These are phyloP conservation scores for Proctacanthus coquilletti DNA, from an alignment of 1,140 invertebrate species.

Conservation along the genomic window DNA sequence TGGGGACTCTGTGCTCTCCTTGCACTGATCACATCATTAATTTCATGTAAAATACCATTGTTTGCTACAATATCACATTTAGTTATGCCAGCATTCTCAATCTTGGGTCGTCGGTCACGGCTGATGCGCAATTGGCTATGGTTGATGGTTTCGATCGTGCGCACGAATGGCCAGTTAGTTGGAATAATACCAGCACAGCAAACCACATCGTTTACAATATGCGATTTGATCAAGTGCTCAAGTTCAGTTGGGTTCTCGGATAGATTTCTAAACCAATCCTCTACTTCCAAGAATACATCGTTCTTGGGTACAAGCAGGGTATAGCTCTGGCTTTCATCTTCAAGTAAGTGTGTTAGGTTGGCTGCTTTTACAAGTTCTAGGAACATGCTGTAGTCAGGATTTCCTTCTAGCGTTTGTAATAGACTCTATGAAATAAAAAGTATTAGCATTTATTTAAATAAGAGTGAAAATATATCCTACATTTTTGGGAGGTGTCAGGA, in stretches of 20 bases:
- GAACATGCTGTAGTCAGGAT: slow-evolving; percentile 27
- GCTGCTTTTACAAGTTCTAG: slow-evolving; percentile 21
- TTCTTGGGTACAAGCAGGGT: slow-evolving; percentile 49
- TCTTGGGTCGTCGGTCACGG: slow-evolving; percentile 33
- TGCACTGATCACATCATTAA: slow-evolving; percentile 34
- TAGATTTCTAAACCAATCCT: slow-evolving; percentile 17
- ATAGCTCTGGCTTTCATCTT: slow-evolving; percentile 18
- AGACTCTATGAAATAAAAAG: slow-evolving; percentile 14
- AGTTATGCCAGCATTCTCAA: slow-evolving; percentile 36
- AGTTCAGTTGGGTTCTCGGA: slow-evolving; percentile 13
- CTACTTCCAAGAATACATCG: slow-evolving; percentile 39
- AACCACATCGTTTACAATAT: slow-evolving; percentile 35
- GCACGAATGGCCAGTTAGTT: slow-evolving; percentile 36
- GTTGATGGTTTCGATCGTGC: slow-evolving; percentile 31
- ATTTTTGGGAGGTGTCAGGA: slow-evolving; percentile 35
- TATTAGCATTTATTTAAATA: slow-evolving; percentile 2
- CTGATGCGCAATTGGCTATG: slow-evolving; percentile 32
- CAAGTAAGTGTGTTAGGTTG: slow-evolving; percentile 20
- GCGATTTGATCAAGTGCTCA: slow-evolving; percentile 20
- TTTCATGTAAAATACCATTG: slow-evolving; percentile 43
- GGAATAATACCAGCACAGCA: slow-evolving; percentile 42
- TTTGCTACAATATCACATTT: slow-evolving; percentile 41
- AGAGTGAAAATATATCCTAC: slow-evolving; percentile 10
- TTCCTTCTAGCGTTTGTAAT: slow-evolving; percentile 18
- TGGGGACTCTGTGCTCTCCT: slow-evolving; percentile 11